Conservation (phyloP, 2,797 vertebrate genomes). For the Sitta carolinensis region DNA sequence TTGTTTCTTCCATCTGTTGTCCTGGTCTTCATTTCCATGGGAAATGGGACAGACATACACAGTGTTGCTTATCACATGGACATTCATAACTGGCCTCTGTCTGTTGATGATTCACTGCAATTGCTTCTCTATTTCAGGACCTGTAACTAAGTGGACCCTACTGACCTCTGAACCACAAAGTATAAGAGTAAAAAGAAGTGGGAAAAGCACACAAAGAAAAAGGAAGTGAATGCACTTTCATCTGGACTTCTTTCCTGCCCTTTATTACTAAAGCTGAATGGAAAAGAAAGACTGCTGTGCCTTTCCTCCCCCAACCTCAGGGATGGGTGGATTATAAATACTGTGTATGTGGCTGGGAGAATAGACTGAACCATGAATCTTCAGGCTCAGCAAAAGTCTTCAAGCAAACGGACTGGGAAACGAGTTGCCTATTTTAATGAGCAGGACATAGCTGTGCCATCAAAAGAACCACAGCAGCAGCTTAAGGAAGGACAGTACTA, state of each 20-base stretch:
- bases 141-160: slow-evolving; percentile 7
- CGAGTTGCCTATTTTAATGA: slow-evolving; percentile 90
- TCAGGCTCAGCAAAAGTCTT: slow-evolving; percentile 91
- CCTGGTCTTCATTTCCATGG: neutral
- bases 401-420: slow-evolving; percentile 90
- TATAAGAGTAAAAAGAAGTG: slow-evolving; percentile 27
- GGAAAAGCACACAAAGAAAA: neutral
- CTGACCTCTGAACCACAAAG: slow-evolving; percentile 35
- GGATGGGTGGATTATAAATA: slow-evolving; percentile 61
- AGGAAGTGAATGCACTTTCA: slow-evolving; percentile 22
- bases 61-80: neutral
- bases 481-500: slow-evolving; percentile 87
- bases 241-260: neutral
- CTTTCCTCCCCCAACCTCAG: slow-evolving; percentile 18
- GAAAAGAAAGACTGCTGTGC: slow-evolving; percentile 5
- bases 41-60: neutral
- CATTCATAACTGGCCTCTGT: neutral
- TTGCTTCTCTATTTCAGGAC: slow-evolving; percentile 57
- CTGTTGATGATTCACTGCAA: slow-evolving; percentile 18
- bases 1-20: neutral
- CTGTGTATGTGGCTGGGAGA: neutral
- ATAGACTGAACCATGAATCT: slow-evolving; percentile 88
- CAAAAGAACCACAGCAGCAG: slow-evolving; percentile 84
- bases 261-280: slow-evolving; percentile 34
- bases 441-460: slow-evolving; percentile 77